Conservation (phyloP, 92 coral and sea anemone species). For the Blastomussa wellsi region DNA sequence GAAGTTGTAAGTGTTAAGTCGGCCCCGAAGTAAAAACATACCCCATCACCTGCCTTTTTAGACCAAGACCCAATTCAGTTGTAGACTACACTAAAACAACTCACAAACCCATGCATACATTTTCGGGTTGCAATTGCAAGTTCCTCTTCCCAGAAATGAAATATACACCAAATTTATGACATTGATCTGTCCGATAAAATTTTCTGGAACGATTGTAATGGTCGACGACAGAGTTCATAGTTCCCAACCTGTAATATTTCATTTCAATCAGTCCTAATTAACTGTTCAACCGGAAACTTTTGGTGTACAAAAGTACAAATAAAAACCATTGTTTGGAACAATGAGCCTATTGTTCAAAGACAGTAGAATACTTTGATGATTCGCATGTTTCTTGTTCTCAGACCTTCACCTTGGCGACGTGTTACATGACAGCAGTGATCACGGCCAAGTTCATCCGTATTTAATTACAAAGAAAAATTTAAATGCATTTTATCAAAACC, state of each 20-base stretch:
- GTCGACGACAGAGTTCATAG: background rate
- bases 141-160: background rate
- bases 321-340: background rate
- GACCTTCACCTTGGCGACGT: background rate
- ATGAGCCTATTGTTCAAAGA: background rate
- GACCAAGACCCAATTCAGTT: too few species aligned
- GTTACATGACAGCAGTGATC: background rate
- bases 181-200: background rate
- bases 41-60: too few species aligned
- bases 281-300: background rate
- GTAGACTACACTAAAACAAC: background rate
- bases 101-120: background rate
- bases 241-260: background rate
- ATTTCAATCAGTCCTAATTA: background rate
- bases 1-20: background rate
- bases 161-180: background rate
- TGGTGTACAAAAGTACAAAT: background rate
- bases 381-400: background rate
- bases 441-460: constrained; percentile 35
- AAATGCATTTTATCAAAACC: background rate
- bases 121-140: background rate
- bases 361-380: background rate
- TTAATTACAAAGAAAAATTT: background rate
- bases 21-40: background rate
- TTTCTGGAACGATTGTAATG: background rate